Evolutionary conservation across 2,797 vertebrate species (phyloP), one percentile per base, ranked within the genome.

Genomic region (Bufotes viridis): DNA sequence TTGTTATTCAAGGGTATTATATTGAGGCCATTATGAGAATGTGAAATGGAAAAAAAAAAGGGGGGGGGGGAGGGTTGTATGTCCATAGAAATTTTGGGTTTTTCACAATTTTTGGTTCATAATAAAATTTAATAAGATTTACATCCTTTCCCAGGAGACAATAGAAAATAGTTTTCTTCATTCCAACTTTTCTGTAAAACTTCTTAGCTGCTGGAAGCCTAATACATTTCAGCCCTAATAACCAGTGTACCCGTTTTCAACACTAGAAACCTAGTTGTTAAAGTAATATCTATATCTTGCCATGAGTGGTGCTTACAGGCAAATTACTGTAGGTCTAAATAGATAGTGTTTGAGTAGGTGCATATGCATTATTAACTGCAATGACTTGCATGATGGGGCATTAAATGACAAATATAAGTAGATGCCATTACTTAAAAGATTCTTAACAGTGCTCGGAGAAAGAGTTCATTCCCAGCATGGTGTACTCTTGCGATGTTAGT

Each of bases 401-500:
- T 58, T 17, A 85, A 76, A 76, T 85, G 57, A 63, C 55, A 29
- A 42, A 60, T 61, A 58, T 22, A 84, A 84, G 82, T n/a, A 61
- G 55, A 84, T 75, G 34, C 70, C 57, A 75, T 76, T 85, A 85
- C 55, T 13, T 76, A 76, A 49, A 85, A 63, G 29, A 76, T 49
- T 61, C 6, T 17, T 72, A 14, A 84, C 15, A 63, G 42, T 63
- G n/a, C 14, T 76, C 10, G 57, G 69, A 61, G 26, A 70, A 58
- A n/a, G 63, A 74, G 70, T 26, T 78, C 82, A 79, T 88, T 78
- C 63, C 82, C 69, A 29, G 22, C 76, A 80, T 17, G 14, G 51
- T 69, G 69, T 34, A 69, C 51, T 78, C 26, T 69, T 18, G 2
- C 55, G 57, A 17, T 83, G 51, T 88, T 42, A 78, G 61, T 79